Evolutionary conservation across 2,113 vertebrate genomes (phyloP).

Genomic region (Mus spicilegus): DNA sequence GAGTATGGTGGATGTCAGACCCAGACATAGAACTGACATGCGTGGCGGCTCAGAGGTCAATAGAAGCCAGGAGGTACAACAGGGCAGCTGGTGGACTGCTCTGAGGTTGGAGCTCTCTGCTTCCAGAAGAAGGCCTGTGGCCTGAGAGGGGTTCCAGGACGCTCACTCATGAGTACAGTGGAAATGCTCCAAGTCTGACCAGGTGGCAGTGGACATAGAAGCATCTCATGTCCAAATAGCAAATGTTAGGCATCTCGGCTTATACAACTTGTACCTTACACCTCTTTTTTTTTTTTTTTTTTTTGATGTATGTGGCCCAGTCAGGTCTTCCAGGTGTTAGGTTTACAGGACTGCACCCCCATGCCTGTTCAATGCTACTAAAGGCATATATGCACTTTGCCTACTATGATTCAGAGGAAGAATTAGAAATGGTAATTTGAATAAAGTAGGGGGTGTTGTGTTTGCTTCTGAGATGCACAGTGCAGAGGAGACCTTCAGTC

Average conservation of each 20-base stretch:
- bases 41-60: neutral
- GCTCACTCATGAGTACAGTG: neutral
- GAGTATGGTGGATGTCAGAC: accelerated
- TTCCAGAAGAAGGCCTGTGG: too few relatives aligned
- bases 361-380: neutral
- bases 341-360: too few relatives aligned
- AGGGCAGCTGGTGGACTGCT: too few relatives aligned
- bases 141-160: accelerated
- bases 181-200: accelerated
- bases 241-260: neutral
- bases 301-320: neutral
- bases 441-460: neutral
- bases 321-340: neutral
- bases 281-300: neutral
- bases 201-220: neutral
- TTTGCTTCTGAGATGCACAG: neutral
- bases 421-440: neutral
- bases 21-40: accelerated
- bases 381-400: neutral
- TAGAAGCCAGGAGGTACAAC: neutral
- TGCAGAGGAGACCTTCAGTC: too few relatives aligned
- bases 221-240: neutral
- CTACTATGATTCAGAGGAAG: neutral
- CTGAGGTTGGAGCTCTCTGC: neutral
- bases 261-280: too few relatives aligned